A percentile compares a stretch with the other conserved stretches of the same genome.
phyloP scores from a whole-genome alignment of 2,797 vertebrate genomes.

The Sebastes paucispinis region DNA sequence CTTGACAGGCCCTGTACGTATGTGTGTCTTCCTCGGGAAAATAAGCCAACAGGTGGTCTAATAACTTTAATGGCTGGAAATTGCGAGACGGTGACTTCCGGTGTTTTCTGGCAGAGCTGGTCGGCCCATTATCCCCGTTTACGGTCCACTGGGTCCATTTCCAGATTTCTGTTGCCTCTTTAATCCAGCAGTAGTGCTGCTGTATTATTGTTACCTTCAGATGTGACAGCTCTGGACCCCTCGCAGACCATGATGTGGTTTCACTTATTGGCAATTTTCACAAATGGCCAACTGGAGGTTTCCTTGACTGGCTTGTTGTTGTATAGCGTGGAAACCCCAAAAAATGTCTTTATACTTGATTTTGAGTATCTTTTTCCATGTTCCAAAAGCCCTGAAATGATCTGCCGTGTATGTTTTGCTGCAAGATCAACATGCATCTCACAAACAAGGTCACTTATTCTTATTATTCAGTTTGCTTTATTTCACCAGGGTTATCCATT shows the following conservation, averaged over 20 bases:
- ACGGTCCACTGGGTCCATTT: constrained; percentile 3
- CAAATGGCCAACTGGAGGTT: neutral
- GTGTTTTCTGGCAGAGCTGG: neutral
- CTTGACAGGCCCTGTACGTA: neutral
- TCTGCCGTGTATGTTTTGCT: neutral
- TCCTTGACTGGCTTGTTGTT: neutral
- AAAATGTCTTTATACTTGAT: too few species aligned
- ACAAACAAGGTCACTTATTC: neutral
- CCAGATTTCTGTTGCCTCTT: neutral
- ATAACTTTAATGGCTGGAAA: neutral
- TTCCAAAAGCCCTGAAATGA: neutral
- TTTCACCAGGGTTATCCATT: neutral
- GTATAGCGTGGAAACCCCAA: neutral
- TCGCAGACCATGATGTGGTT: neutral
- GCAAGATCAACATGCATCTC: neutral
- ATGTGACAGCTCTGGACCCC: neutral
- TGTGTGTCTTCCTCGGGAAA: neutral
- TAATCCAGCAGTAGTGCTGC: neutral
- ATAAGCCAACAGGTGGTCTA: neutral
- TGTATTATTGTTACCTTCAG: neutral
- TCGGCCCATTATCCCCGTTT: neutral
- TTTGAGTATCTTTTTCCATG: neutral
- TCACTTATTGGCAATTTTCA: neutral
- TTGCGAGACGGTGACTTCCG: neutral
- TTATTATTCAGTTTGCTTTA: neutral